Base-by-base conservation (phyloP, 2,113 vertebrate genomes). In the Ageneiosus marmoratus region DNA sequence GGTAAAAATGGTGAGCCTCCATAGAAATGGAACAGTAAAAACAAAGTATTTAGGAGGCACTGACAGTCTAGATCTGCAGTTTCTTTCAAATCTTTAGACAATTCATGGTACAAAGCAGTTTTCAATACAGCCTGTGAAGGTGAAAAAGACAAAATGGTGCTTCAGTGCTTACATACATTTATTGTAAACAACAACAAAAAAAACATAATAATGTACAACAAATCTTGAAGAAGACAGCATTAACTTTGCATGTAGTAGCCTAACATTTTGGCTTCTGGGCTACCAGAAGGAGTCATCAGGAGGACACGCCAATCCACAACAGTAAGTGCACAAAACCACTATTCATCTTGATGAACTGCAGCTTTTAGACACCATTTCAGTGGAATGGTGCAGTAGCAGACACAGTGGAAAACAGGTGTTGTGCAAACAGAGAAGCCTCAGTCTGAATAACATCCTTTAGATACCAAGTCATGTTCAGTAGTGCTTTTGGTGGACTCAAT, bases 361-460 rank as follows among this genome's bases (percentile, higher is more conserved):
- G 89, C 82, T 83, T 89, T 94, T 88, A 90, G 91, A 96, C 91
- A 89, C 91, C 88, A 93, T 91, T 92, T 92, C 89, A 93, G 93
- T 92, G 79, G 90, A 94, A 96, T 94, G 96, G 96, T 97, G 96
- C 95, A 95, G 94, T 93, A 91, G 92, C 94, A 94, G 95, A 91
- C 93, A 93, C 95, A 95, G 95, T 95, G 95, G 92, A 93, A 94
- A 93, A 85, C 92, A 90, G 90, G 92, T 90, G 89, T 92, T 90
- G 91, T 94, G 94, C 94, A 95, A 91, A 95, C 82, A 87, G 82
- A 92, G 77, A 88, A 85, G 88, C 91, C 91, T 95, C 83, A 95
- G 90, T 93, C 92, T 90, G 89, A 93, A 88, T 86, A 89, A 90
- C 92, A 88, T 89, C 90, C 83, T 90, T 90, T 92, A 79, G 88